These are phyloP conservation scores for Aradus depressus DNA, from an alignment of 2,888 invertebrate species.

Conservation along the genomic window DNA sequence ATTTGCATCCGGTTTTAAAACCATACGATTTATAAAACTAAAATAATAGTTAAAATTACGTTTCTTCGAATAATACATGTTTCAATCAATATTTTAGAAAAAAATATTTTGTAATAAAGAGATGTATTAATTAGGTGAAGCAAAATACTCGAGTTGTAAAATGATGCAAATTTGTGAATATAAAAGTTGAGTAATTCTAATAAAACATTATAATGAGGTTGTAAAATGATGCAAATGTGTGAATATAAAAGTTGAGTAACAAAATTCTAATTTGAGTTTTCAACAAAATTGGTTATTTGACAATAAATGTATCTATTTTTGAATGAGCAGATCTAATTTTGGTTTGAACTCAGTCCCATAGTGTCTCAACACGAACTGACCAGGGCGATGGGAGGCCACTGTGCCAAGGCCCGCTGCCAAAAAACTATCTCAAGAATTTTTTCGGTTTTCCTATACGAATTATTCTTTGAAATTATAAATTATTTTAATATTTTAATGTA, in stretches of 20 bases:
- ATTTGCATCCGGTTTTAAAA: too few relatives aligned
- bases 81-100: too few relatives aligned
- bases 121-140: too few relatives aligned
- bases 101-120: too few relatives aligned
- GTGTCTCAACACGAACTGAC: slow-evolving; percentile 24
- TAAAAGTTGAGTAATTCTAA: too few relatives aligned
- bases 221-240: neutral
- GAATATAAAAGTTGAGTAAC: neutral
- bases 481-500: too few relatives aligned
- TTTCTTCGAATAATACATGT: too few relatives aligned
- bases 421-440: slow-evolving; percentile 1
- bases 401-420: slow-evolving; percentile 27
- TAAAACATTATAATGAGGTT: too few relatives aligned
- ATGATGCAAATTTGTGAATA: neutral
- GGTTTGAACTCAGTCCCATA: slow-evolving; percentile 9
- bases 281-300: neutral
- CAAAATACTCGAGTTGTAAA: too few relatives aligned
- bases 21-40: too few relatives aligned
- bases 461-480: too few relatives aligned
- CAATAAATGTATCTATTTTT: slow-evolving; percentile 11
- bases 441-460: slow-evolving; percentile 3
- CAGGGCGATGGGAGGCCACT: slow-evolving; percentile 6
- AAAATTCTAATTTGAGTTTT: neutral
- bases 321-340: slow-evolving; percentile 11
- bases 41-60: too few relatives aligned